A percentile compares a stretch with the other conserved stretches of the same genome.
Conservation (phyloP, 2,797 vertebrate genomes). For the Gymnoscopelus microlampas region DNA sequence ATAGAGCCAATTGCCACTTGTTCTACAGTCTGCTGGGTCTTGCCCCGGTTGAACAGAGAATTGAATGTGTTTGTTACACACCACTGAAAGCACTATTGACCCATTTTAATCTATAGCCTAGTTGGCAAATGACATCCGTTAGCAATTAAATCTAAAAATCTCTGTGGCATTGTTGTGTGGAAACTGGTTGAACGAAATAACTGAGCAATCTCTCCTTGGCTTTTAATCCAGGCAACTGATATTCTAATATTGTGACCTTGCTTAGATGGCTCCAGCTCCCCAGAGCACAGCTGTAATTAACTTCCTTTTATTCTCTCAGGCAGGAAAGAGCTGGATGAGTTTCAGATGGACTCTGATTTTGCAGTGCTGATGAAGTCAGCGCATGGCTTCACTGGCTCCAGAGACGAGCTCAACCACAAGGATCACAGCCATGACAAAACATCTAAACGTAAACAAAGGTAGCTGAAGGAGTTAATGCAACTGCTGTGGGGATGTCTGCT, state of each 20-base stretch:
- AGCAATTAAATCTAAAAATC: conserved; percentile 8
- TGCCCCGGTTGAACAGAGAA: too few species aligned
- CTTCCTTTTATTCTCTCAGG: conserved; percentile 62
- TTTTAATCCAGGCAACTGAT: conserved; percentile 38
- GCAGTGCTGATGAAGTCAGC: conserved; percentile 95
- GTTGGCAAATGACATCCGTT: neutral
- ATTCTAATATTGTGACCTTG: conserved; percentile 48
- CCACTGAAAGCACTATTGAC: neutral
- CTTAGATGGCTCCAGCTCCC: conserved; percentile 49
- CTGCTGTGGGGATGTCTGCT: neutral
- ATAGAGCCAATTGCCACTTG: too few species aligned
- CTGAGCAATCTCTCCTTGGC: conserved; percentile 11
- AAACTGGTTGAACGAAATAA: conserved; percentile 17
- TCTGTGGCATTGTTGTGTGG: neutral
- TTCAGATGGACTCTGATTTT: conserved; percentile 92
- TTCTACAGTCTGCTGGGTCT: too few species aligned
- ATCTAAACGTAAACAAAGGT: conserved; percentile 94
- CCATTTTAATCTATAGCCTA: neutral
- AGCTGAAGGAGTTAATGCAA: conserved; percentile 21
- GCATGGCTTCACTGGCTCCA: conserved; percentile 86
- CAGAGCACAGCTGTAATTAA: conserved; percentile 56
- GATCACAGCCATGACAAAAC: conserved; percentile 94
- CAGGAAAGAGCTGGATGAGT: conserved; percentile 89
- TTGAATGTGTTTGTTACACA: too few species aligned
- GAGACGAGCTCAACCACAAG: conserved; percentile 92